Evolutionary conservation across 2,113 vertebrate genomes (phyloP).

Genomic region (Dolichotis patagonum): DNA sequence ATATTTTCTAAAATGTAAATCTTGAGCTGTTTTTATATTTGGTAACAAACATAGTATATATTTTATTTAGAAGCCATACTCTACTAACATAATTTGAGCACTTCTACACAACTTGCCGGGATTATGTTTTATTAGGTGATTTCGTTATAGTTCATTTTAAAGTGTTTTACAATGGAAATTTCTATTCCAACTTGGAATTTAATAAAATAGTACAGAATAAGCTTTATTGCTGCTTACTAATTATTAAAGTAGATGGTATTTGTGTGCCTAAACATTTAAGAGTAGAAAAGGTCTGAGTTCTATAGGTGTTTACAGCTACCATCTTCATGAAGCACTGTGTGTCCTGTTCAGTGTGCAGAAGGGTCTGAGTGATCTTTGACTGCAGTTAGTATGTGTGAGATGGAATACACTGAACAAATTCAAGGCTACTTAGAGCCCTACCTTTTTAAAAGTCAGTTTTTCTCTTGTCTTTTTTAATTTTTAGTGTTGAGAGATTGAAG

Average conservation of each 20-base stretch:
- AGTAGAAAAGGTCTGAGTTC: constrained; percentile 5
- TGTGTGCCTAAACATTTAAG: neutral
- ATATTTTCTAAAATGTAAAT: constrained; percentile 69
- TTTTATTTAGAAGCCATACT: constrained; percentile 46
- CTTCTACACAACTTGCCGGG: constrained; percentile 3
- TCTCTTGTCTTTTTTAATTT: neutral
- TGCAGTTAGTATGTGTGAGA: constrained; percentile 34
- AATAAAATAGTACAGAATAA: constrained; percentile 44
- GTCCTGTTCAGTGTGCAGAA: neutral
- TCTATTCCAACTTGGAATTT: constrained; percentile 58
- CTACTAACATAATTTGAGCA: constrained; percentile 21
- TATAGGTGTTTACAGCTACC: neutral
- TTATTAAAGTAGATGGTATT: constrained; percentile 48
- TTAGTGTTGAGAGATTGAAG: constrained; percentile 19
- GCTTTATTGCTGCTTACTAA: constrained; percentile 48
- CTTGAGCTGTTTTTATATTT: constrained; percentile 73
- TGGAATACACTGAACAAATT: constrained; percentile 50
- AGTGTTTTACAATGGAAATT: constrained; percentile 33
- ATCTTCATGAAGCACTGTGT: neutral
- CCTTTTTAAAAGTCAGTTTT: constrained; percentile 27
- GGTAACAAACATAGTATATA: constrained; percentile 17
- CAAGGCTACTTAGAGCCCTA: constrained; percentile 37
- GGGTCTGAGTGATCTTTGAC: neutral
- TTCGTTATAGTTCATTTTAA: constrained; percentile 31
- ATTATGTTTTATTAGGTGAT: constrained; percentile 48